These are phyloP conservation scores for Oreochromis aureus DNA, from an alignment of 2,113 vertebrate genomes.

Conservation along the genomic window DNA sequence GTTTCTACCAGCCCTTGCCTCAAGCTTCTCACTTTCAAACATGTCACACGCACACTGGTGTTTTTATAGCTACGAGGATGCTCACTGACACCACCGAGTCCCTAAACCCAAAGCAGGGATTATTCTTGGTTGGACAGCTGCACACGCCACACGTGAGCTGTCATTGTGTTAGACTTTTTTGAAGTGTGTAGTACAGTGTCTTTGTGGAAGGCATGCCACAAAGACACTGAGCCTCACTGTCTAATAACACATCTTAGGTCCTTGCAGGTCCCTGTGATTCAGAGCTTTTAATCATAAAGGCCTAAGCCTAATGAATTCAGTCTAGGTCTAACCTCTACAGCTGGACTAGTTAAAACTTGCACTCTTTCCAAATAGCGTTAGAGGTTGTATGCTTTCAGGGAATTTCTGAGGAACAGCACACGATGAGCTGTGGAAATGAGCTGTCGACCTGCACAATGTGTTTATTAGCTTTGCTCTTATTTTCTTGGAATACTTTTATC, in stretches of 20 bases:
- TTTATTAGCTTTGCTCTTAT: neutral
- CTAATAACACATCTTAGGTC: neutral
- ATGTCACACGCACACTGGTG: neutral
- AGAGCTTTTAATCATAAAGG: neutral
- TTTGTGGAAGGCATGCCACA: neutral
- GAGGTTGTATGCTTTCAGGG: neutral
- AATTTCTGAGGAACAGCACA: neutral
- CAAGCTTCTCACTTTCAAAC: neutral
- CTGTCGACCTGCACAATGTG: neutral
- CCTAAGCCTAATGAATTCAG: neutral
- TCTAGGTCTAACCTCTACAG: neutral
- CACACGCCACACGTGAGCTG: neutral
- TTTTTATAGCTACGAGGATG: neutral
- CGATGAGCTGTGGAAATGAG: neutral
- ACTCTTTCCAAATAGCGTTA: neutral
- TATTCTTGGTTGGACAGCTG: neutral
- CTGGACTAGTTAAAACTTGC: neutral
- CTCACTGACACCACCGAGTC: neutral
- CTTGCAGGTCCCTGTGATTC: neutral
- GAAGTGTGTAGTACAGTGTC: neutral
- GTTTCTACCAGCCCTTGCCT: neutral
- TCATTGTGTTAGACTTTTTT: neutral
- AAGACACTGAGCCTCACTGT: fast-evolving
- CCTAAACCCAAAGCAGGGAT: neutral
- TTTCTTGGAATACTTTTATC: neutral